Evolutionary conservation across 2,797 vertebrate species (phyloP).

Genomic region (Varecia variegata): DNA sequence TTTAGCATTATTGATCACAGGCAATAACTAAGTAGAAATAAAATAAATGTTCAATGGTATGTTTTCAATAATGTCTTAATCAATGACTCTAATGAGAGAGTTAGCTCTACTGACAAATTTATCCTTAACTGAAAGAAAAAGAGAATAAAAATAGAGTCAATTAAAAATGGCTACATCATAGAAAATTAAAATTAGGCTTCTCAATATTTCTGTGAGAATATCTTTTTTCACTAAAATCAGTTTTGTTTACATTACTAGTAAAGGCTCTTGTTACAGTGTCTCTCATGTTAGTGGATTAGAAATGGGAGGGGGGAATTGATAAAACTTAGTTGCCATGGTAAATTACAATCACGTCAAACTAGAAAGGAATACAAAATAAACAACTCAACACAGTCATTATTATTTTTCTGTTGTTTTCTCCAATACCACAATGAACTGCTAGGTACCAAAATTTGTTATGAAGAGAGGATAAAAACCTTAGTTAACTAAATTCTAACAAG

Average conservation of each 20-base stretch:
- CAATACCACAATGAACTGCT: not conserved
- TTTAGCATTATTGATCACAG: not conserved
- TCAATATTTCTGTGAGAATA: slow-evolving; percentile 45
- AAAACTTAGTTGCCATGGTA: not conserved
- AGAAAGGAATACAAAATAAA: not conserved
- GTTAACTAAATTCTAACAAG: not conserved
- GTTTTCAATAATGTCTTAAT: not conserved
- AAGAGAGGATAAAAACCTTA: not conserved
- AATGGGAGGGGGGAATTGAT: not conserved
- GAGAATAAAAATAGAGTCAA: not conserved
- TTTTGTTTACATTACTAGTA: slow-evolving; percentile 22
- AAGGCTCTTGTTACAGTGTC: not conserved
- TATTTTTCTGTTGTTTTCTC: not conserved
- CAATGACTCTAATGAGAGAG: not conserved
- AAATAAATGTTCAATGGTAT: not conserved
- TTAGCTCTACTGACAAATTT: not conserved
- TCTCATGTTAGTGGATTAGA: not conserved
- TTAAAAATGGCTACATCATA: not conserved
- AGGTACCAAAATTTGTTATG: not conserved
- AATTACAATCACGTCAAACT: not conserved
- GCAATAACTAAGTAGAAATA: not conserved
- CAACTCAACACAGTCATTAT: not conserved
- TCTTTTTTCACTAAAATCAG: slow-evolving; percentile 46
- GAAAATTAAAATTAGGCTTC: not conserved
- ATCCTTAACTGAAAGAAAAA: not conserved